Base-by-base conservation (phyloP, 2,797 vertebrate genomes). In the Austrolebias charrua region DNA sequence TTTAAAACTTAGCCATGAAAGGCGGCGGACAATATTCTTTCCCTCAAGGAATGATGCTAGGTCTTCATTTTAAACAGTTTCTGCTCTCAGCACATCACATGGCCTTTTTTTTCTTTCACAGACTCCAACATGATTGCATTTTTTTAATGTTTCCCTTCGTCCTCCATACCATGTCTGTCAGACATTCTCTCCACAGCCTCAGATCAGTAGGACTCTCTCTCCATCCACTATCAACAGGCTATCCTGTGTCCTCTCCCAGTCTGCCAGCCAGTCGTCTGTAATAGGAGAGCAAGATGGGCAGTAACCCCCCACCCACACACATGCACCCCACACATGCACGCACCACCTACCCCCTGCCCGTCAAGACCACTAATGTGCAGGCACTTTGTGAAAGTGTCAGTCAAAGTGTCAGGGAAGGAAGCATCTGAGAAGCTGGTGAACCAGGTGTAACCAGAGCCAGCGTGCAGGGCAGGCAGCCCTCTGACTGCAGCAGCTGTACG, bases 361-460 rank as follows among this genome's bases (percentile, higher is more conserved):
- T 76, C 83, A 78, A 53, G 78, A 63, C 75, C 33, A 44, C 81
- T 89, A 89, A 89, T 86, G 81, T 74, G 81, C 80, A 77, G 73
- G 77, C 88, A 81, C 80, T 85, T 88, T 82, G 67, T 87, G 79
- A 89, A 86, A 85, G 77, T 88, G 89, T 87, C 89, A 74, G 59
- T 91, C 88, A 89, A 76, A 80, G 62, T 75, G 69, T 75, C 40
- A 6, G 52, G 46, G 46, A 54, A 58, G 64, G 75, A 61, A 65
- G 56, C 19, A 20, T 51, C 65, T 54, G 55, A 69, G 49, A 47
- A 72, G 65, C 53, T 53, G 28, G 76, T 62, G 54, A 82, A 71
- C 56, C 66, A 70, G 78, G 78, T 78, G 82, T 66, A 86, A 84
- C 76, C 54, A 63, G 74, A 71, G 76, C 56, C 45, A 42, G 69